These are phyloP conservation scores for Cavia aperea DNA, from an alignment of 2,113 vertebrate species.

Conservation along the genomic window DNA sequence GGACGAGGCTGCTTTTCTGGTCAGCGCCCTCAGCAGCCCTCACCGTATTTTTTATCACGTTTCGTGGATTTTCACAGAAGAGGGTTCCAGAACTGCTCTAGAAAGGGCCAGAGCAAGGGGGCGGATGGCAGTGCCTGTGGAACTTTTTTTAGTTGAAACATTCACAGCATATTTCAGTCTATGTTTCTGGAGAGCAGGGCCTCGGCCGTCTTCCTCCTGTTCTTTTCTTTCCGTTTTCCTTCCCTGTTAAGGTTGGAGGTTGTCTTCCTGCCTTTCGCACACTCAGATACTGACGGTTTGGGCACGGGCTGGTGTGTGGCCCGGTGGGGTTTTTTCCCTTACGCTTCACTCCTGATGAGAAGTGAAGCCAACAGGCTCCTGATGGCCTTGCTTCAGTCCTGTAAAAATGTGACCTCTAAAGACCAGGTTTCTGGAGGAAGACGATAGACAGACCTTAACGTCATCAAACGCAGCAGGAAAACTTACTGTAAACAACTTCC, in stretches of 20 bases:
- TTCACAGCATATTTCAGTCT: not conserved
- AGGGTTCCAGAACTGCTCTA: not conserved
- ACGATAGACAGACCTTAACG: not conserved
- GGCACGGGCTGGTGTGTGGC: not conserved
- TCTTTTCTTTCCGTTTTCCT: not conserved
- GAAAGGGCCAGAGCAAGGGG: not conserved
- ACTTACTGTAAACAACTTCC: not conserved
- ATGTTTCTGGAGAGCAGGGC: not conserved
- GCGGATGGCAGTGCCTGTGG: too few relatives aligned
- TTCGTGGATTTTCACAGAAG: not conserved
- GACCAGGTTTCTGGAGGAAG: not conserved
- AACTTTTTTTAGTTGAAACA: not conserved
- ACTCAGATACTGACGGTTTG: not conserved
- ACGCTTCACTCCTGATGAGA: not conserved
- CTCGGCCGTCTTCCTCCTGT: not conserved
- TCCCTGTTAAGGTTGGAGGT: not conserved
- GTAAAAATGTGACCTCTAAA: not conserved
- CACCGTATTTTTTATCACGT: not conserved
- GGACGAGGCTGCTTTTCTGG: not conserved
- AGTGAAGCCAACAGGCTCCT: not conserved
- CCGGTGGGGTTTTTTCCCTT: not conserved
- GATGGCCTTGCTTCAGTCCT: not conserved
- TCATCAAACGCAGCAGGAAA: not conserved
- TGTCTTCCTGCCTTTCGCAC: not conserved
- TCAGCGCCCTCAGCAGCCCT: not conserved